These are phyloP conservation scores for Thymelicus lineola DNA, from an alignment of 2,888 invertebrate species.

Conservation along the genomic window DNA sequence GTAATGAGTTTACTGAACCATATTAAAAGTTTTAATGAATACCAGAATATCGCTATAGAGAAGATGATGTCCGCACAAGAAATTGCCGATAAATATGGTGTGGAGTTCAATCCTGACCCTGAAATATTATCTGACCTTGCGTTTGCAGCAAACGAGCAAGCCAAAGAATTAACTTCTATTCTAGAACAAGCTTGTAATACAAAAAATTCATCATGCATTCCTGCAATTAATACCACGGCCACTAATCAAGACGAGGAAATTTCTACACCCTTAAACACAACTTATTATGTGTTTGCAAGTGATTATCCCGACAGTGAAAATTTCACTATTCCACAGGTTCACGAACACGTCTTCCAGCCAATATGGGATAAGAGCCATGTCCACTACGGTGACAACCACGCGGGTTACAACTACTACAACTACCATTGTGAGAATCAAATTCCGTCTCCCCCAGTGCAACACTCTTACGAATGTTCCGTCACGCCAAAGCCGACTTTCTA, in stretches of 20 bases:
- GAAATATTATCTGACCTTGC: slow-evolving; percentile 73
- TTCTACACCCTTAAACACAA: slow-evolving; percentile 2
- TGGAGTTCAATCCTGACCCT: slow-evolving; percentile 72
- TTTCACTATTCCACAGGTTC: neutral
- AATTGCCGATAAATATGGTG: slow-evolving; percentile 76
- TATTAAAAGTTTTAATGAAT: slow-evolving; percentile 75
- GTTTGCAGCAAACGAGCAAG: slow-evolving; percentile 68
- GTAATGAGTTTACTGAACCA: slow-evolving; percentile 72
- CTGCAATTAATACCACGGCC: neutral
- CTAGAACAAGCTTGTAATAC: slow-evolving; percentile 60
- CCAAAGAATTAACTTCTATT: slow-evolving; percentile 66
- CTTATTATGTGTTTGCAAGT: slow-evolving; percentile 1
- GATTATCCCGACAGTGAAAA: slow-evolving; percentile 15
- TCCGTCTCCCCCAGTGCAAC: slow-evolving; percentile 52
- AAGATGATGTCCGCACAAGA: slow-evolving; percentile 81
- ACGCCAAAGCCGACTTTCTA: slow-evolving; percentile 66
- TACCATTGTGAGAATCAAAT: slow-evolving; percentile 63
- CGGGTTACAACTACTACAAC: slow-evolving; percentile 50
- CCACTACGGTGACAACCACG: slow-evolving; percentile 32
- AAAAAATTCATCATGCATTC: slow-evolving; percentile 48
- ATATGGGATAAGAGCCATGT: slow-evolving; percentile 40
- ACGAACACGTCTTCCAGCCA: slow-evolving; percentile 11
- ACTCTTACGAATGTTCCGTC: slow-evolving; percentile 55
- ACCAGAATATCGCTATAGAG: slow-evolving; percentile 78
- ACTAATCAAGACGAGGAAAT: neutral